These are phyloP conservation scores for Trachelus tabidus DNA, from an alignment of 2,888 invertebrate species.

Conservation along the genomic window DNA sequence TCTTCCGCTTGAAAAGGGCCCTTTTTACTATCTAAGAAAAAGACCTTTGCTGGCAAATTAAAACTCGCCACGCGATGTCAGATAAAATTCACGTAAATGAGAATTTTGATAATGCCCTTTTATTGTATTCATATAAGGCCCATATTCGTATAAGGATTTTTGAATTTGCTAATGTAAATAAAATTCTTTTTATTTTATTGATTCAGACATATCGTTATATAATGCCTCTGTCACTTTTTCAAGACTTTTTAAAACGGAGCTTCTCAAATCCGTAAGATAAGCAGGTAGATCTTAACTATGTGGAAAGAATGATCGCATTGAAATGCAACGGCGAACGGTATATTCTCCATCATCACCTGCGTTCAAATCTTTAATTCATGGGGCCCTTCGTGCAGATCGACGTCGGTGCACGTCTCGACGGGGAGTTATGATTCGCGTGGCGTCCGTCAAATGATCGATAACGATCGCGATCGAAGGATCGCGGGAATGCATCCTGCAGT, in stretches of 20 bases:
- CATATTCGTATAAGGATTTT: neutral
- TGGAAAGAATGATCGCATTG: neutral
- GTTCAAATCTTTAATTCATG: conserved; percentile 45
- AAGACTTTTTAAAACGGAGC: neutral
- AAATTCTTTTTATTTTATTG: neutral
- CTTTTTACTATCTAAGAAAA: conserved; percentile 16
- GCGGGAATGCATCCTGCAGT: neutral
- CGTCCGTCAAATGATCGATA: conserved; percentile 40
- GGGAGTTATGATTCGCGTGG: conserved; percentile 39
- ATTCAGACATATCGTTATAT: neutral
- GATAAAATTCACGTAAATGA: conserved; percentile 2
- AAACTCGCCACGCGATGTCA: conserved; percentile 17
- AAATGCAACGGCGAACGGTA: neutral
- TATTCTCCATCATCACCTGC: conserved; percentile 38
- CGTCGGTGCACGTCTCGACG: neutral
- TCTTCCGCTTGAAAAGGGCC: neutral
- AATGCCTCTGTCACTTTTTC: neutral
- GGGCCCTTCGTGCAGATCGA: conserved; percentile 12
- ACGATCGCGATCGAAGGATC: conserved; percentile 22
- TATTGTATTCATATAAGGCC: neutral
- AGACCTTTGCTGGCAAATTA: conserved; percentile 20
- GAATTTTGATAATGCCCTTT: neutral
- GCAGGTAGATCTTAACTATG: neutral
- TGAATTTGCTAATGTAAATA: neutral
- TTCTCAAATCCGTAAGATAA: neutral